Percentiles rank a stretch among this genome's conserved stretches.
These are phyloP conservation scores for Cryptus viduatorius DNA, from an alignment of 2,888 invertebrate genomes.

Conservation along the genomic window DNA sequence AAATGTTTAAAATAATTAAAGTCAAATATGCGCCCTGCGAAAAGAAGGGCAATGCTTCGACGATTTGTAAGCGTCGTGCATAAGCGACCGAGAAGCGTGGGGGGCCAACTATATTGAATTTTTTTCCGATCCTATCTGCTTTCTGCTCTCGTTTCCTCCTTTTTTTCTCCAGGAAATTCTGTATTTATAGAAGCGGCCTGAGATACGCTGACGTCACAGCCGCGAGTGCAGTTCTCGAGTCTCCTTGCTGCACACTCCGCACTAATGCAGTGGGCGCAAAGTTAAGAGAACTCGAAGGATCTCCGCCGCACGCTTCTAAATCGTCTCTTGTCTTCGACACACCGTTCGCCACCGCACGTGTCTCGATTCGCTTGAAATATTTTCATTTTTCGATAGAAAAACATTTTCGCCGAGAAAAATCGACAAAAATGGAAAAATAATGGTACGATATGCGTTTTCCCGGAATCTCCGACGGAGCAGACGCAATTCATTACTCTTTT, in stretches of 20 bases:
- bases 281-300: constrained; percentile 38
- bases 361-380: too few relatives aligned
- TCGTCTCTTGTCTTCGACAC: constrained; percentile 49
- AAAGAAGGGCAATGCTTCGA: background rate
- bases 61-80: background rate
- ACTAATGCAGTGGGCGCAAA: constrained; percentile 54
- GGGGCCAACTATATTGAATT: constrained; percentile 31
- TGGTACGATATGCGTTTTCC: too few relatives aligned
- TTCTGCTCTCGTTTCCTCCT: constrained; percentile 38
- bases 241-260: constrained; percentile 41
- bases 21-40: background rate
- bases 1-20: background rate
- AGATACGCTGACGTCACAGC: constrained; percentile 77
- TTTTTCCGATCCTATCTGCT: constrained; percentile 56
- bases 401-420: too few relatives aligned
- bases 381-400: too few relatives aligned
- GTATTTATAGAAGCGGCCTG: constrained; percentile 80
- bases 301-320: constrained; percentile 20
- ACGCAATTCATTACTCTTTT: background rate
- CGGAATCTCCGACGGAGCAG: too few relatives aligned
- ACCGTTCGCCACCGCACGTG: background rate
- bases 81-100: constrained; percentile 38
- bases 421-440: too few relatives aligned
- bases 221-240: constrained; percentile 49
- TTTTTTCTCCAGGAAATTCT: constrained; percentile 72